Evolutionary conservation across 2,888 invertebrate genomes (phyloP).

Genomic region (Xylota segnis): DNA sequence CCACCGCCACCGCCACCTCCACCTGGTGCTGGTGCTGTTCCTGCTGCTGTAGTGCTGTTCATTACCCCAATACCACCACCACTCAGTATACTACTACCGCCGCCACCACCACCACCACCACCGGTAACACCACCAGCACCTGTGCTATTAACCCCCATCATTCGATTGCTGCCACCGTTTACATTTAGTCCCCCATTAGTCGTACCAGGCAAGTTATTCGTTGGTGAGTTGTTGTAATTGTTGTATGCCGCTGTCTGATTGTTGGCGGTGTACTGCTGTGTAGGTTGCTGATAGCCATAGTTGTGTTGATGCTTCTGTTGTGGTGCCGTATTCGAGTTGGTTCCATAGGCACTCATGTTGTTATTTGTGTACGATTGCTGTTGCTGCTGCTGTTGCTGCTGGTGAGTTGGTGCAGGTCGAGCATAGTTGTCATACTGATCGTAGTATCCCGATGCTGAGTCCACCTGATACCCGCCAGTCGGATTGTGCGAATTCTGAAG

Average conservation of each 20-base stretch:
- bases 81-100: constrained; percentile 72
- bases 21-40: constrained; percentile 64
- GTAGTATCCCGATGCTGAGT: constrained; percentile 76
- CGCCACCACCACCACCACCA: constrained; percentile 77
- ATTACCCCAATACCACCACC: constrained; percentile 76
- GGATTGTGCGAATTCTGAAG: constrained; percentile 84
- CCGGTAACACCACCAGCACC: constrained; percentile 73
- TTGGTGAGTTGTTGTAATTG: constrained; percentile 78
- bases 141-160: constrained; percentile 59
- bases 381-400: constrained; percentile 78
- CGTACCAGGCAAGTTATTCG: constrained; percentile 59
- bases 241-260: constrained; percentile 77
- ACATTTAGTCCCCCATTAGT: constrained; percentile 63
- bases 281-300: constrained; percentile 68
- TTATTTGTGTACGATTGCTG: constrained; percentile 75
- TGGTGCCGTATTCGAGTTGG: constrained; percentile 69
- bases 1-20: constrained; percentile 70
- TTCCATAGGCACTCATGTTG: constrained; percentile 78
- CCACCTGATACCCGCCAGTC: constrained; percentile 80
- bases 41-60: constrained; percentile 75
- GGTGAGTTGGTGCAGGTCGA: constrained; percentile 77
- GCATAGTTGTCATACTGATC: constrained; percentile 82
- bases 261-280: constrained; percentile 75
- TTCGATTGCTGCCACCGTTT: constrained; percentile 75
- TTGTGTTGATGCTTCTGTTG: constrained; percentile 72